Evolutionary conservation across 2,797 vertebrate genomes (phyloP), one percentile per base, ranked within the genome.

Genomic region (Selene dorsalis): DNA sequence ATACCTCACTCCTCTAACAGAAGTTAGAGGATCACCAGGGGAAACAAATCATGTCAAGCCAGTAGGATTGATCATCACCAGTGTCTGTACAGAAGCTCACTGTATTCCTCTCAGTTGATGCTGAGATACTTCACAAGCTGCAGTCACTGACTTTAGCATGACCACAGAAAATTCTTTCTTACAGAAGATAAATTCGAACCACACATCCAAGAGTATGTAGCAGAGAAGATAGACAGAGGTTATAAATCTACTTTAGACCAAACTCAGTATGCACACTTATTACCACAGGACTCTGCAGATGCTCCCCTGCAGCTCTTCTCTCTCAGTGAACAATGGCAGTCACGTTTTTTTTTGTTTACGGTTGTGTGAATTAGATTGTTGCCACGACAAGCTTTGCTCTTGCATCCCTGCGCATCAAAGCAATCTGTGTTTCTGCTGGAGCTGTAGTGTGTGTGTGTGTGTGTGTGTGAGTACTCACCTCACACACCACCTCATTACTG

Each of bases 231-330:
- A 69, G 32, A 24, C 38, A 2, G 57, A 80, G 38, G 83, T 58
- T 64, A 75, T 62, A 35, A 57, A 77, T 18, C 26, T 24, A 24
- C 62, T 64, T 39, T 9, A 47, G 47, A 53, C 39, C 72, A 67
- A 11, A 76, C 57, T 50, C 62, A 26, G 18, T 17, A 12, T 53
- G 69, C 75, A 69, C 73, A 77, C 11, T 55, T 24, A 75, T 50
- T 3, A 32, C n/a, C 57, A 57, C n/a, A 22, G 17, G 18, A 41
- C 58, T 68, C 18, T 76, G 79, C 83, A 78, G 74, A 62, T 14
- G 48, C 60, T 73, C 73, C 55, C 66, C 70, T 57, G 75, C 48
- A 60, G 72, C 73, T 65, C 32, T 16, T 52, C 48, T 66, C 53
- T 69, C 63, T 69, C 57, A 28, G 4, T 28, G 32, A 74, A 69